Evolutionary conservation across 2,113 vertebrate genomes (phyloP), one percentile per base, ranked within the genome.

Genomic region (Peromyscus polionotus): DNA sequence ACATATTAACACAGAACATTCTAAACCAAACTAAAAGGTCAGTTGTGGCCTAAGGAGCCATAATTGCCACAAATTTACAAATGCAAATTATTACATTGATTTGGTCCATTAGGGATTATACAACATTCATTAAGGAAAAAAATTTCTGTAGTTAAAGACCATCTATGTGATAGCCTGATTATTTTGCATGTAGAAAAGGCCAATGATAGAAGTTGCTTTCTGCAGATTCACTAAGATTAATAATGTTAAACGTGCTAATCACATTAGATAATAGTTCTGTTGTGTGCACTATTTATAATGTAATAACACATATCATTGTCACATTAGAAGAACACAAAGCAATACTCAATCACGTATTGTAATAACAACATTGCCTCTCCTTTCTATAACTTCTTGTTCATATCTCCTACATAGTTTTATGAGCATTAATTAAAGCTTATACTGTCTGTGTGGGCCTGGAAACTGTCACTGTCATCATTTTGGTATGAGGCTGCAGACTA

Each of bases 331-430:
- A 96, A 91, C 76, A 20, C 39, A 90, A 95, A 72, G 22, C 24
- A 88, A 83, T 61, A 77, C 48, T 36, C 13, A 86, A 33, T 76
- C 42, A 77, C 88, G 65, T 93, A 81, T 91, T 93, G 81, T 4
- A 75, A 36, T 77, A 95, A 96, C 39, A 93, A 67, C 5, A 88
- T 42, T 12, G 8, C 39, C 67, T 81, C 24, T 26, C 0, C 36
- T 94, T 80, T 96, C 73, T 48, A 92, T 90, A 92, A 94, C 88
- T 94, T 96, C 61, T 94, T 86, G 67, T 17, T 85, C 65, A 87
- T 26, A 61, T 31, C 57, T 95, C 76, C 54, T 95, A 88, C 12
- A 80, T 42, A 51, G 67, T 51, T 97, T 95, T 89, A 70, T 17
- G 86, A 81, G 76, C n/a, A 84, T 95, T 94, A 88, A 57, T 80